A percentile compares a stretch with the other conserved stretches of the same genome.
These are phyloP conservation scores for Conops quadrifasciatus DNA, from an alignment of 2,888 invertebrate genomes.

Conservation along the genomic window DNA sequence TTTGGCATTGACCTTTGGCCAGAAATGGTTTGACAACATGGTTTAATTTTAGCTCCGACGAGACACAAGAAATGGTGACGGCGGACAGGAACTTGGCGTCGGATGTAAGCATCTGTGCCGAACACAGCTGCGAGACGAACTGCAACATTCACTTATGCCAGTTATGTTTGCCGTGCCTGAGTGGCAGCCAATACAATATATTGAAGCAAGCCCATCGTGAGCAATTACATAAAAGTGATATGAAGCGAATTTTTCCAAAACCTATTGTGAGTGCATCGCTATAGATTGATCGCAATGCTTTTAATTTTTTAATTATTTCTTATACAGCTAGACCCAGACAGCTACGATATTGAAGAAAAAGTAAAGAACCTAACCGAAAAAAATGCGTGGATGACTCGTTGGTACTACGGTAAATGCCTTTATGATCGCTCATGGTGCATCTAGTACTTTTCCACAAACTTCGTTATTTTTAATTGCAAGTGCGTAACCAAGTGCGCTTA, in stretches of 20 bases:
- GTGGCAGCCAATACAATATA: constrained; percentile 68
- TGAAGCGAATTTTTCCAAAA: constrained; percentile 83
- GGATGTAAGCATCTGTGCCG: constrained; percentile 74
- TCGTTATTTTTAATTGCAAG: no score
- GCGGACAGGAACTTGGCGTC: constrained; percentile 82
- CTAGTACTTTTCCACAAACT: constrained; percentile 2
- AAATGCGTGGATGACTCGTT: constrained; percentile 80
- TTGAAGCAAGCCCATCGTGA: constrained; percentile 80
- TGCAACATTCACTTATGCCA: constrained; percentile 77
- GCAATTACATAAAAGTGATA: constrained; percentile 81
- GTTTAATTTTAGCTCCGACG: constrained; percentile 63
- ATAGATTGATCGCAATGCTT: not conserved
- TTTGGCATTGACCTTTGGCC: constrained; percentile 10
- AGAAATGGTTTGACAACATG: not conserved
- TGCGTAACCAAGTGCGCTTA: no score
- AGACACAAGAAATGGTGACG: constrained; percentile 73
- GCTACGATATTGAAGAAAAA: constrained; percentile 60
- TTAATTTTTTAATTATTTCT: not conserved
- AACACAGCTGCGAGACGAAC: constrained; percentile 68
- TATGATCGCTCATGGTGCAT: constrained; percentile 81
- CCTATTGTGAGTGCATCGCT: constrained; percentile 65
- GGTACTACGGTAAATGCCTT: constrained; percentile 91
- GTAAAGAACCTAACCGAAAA: constrained; percentile 70
- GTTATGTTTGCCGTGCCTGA: constrained; percentile 82
- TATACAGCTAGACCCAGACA: constrained; percentile 48